These are phyloP conservation scores for Microchirus variegatus DNA, from an alignment of 2,797 vertebrate genomes.

Conservation along the genomic window DNA sequence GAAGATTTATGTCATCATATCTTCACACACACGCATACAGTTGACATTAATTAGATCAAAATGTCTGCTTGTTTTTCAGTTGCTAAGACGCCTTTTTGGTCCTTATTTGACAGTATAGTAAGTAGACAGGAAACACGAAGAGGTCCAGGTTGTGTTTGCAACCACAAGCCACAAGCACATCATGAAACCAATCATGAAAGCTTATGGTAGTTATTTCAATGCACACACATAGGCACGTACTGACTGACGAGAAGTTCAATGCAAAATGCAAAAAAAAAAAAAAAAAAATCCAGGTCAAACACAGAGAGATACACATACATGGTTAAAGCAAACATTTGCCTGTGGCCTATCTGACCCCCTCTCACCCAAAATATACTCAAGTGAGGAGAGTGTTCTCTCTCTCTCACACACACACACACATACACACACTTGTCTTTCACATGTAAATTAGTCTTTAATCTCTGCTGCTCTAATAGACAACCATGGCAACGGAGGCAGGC, in stretches of 20 bases:
- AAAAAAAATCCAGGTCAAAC: not conserved
- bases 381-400: constrained; percentile 31
- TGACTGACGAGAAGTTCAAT: not conserved
- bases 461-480: constrained; percentile 81
- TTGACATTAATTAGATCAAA: not conserved
- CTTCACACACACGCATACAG: not conserved
- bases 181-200: not conserved
- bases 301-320: constrained; percentile 29
- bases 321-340: constrained; percentile 63
- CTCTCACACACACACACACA: constrained; percentile 33
- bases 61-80: not conserved
- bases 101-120: constrained; percentile 8
- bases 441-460: constrained; percentile 86
- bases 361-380: constrained; percentile 52
- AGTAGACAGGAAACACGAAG: constrained; percentile 39
- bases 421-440: constrained; percentile 72
- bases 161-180: constrained; percentile 47
- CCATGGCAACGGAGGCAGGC: constrained; percentile 84
- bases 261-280: not conserved
- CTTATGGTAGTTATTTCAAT: not conserved
- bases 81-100: not conserved
- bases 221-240: not conserved
- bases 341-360: constrained; percentile 54
- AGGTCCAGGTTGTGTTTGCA: constrained; percentile 9
- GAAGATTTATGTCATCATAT: not conserved